Evolutionary conservation across 2,797 vertebrate species (phyloP).

Genomic region (Aphelocoma californica): DNA sequence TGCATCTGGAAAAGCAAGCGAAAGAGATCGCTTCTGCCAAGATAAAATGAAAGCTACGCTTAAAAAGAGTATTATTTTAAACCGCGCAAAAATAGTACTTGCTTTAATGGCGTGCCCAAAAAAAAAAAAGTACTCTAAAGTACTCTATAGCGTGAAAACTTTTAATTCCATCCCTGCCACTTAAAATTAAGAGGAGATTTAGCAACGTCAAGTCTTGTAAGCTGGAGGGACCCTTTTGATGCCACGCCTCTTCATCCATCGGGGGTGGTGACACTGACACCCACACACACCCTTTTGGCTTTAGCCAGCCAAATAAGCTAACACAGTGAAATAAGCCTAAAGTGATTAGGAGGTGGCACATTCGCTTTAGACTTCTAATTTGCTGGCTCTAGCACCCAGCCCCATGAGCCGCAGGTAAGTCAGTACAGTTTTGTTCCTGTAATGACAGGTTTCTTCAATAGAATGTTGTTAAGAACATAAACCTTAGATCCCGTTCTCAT

Average conservation of each 20-base stretch:
- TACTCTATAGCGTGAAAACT: accelerated
- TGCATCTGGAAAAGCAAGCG: background rate
- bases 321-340: background rate
- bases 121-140: no score
- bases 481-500: background rate
- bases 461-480: background rate
- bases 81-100: background rate
- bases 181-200: background rate
- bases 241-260: no score
- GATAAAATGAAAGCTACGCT: background rate
- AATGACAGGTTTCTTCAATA: accelerated
- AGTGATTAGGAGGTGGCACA: no score
- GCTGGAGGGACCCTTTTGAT: no score
- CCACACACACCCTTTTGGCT: accelerated
- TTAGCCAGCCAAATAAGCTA: background rate
- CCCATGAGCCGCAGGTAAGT: accelerated
- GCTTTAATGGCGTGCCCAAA: no score
- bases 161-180: accelerated
- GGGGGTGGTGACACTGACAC: background rate
- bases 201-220: accelerated
- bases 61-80: background rate
- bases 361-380: accelerated
- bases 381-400: background rate
- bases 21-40: no score
- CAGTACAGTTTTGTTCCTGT: background rate